Evolutionary conservation across 2,888 invertebrate species (phyloP), one percentile per base, ranked within the genome.

Genomic region (Brenthis daphne): DNA sequence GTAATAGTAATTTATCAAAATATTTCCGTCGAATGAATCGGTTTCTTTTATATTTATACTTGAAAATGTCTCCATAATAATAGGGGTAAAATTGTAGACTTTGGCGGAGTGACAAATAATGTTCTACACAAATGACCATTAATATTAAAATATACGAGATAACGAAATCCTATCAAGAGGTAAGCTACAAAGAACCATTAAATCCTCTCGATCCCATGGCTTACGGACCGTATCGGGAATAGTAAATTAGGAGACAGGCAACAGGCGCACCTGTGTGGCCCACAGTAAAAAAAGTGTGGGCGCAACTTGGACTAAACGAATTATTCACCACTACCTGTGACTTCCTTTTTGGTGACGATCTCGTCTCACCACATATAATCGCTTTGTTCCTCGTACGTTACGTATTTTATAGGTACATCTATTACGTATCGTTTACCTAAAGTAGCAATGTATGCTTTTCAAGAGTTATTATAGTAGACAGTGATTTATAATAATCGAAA

Each of bases 271-370:
- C 92, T 92, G 92, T 92, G 92, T 92, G 92, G 92, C 85, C 90
- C 85, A 75, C 73, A 75, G 77, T 73, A 80, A 91, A 84, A 77
- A 91, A 92, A 92, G 88, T 86, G 84, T 86, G 85, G 86, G 88
- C 89, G 89, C 90, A 87, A 85, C 89, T 85, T 84, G 83, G 83
- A 85, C 90, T 92, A 92, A 92, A 92, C 92, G 92, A 91, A 92
- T 92, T 91, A 90, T 89, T 88, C 88, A 85, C 87, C 86, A 89
- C 90, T 90, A 90, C 92, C 90, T 91, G 90, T 79, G 84, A 86
- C 86, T 84, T 84, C 84, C 83, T 86, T 77, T 77, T 75, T 71
- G 70, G 70, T 72, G 69, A 69, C 65, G 72, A 73, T 72, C 51
- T 73, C 72, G 64, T 63, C 77, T 75, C 64, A 72, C 65, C 60